Percentiles rank a stretch among this genome's conserved stretches.
These are phyloP conservation scores for Drosophila helvetica DNA, from an alignment of 2,888 invertebrate species.

Conservation along the genomic window DNA sequence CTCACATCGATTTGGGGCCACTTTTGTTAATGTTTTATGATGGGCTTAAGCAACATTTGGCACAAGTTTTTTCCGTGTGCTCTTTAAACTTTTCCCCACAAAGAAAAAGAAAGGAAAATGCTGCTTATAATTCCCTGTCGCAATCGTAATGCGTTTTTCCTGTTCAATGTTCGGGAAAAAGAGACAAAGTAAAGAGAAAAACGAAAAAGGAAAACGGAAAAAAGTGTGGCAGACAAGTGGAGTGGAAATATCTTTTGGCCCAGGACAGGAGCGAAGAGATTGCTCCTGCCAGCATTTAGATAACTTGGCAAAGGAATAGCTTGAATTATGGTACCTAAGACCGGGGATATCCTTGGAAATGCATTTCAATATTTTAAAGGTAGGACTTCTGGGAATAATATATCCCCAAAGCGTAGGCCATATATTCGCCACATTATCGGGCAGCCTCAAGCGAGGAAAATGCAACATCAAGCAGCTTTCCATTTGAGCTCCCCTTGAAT, in stretches of 20 bases:
- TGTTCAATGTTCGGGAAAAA: conserved; percentile 51
- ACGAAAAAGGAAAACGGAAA: conserved; percentile 27
- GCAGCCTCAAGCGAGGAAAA: conserved; percentile 20
- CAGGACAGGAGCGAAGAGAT: conserved; percentile 12
- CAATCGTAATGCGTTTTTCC: conserved; percentile 63
- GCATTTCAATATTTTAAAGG: conserved; percentile 47
- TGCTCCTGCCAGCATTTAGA: conserved; percentile 22
- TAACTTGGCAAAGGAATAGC: conserved; percentile 52
- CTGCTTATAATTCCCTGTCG: conserved; percentile 33
- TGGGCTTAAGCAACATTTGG: conserved; percentile 5
- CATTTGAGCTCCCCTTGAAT: not conserved
- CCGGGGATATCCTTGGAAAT: conserved; percentile 13
- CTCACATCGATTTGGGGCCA: conserved; percentile 4
- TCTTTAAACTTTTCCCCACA: conserved; percentile 38
- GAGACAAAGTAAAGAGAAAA: conserved; percentile 36
- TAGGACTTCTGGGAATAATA: conserved; percentile 18
- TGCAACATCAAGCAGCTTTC: conserved; percentile 17
- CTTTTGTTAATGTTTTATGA: conserved; percentile 29
- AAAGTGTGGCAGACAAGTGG: conserved; percentile 18
- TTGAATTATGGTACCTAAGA: conserved; percentile 62
- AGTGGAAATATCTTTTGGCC: conserved; percentile 45
- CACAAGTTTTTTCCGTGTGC: conserved; percentile 1
- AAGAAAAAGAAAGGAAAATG: conserved; percentile 17
- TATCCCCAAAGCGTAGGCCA: conserved; percentile 40
- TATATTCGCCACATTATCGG: conserved; percentile 44